These are phyloP conservation scores for Pseudomyrmex sp. DNA, from an alignment of 1,140 invertebrate genomes.

Conservation along the genomic window DNA sequence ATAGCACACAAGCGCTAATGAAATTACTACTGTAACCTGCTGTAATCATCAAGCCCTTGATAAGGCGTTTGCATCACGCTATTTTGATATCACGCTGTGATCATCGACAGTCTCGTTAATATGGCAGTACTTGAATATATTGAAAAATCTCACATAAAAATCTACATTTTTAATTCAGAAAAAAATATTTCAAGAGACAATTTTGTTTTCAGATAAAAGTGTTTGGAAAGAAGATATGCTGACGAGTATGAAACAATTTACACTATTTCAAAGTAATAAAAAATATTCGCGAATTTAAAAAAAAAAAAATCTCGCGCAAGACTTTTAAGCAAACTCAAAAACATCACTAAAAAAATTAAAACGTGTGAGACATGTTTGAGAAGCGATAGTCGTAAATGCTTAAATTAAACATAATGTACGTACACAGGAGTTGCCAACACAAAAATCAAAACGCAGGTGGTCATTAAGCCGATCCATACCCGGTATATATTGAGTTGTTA, in stretches of 20 bases:
- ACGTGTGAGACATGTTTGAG: conserved; percentile 17
- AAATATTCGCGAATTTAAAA: too few species aligned
- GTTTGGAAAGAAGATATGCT: too few species aligned
- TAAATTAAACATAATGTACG: conserved; percentile 64
- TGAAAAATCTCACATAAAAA: not conserved
- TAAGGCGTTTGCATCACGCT: conserved; percentile 51
- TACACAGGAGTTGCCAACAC: conserved; percentile 52
- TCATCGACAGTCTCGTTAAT: conserved; percentile 32
- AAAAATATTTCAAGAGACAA: not conserved
- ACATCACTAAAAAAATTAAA: not conserved
- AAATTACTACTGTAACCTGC: conserved; percentile 40
- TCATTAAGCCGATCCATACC: conserved; percentile 77
- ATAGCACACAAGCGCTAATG: conserved; percentile 39
- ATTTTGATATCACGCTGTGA: conserved; percentile 12
- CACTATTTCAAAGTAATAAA: too few species aligned
- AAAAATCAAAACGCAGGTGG: conserved; percentile 71
- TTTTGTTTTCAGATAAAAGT: conserved; percentile 4
- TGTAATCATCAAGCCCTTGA: conserved; percentile 29
- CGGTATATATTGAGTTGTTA: conserved; percentile 77
- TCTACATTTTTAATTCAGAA: not conserved
- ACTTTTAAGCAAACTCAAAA: not conserved
- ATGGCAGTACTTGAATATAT: not conserved
- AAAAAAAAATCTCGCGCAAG: too few species aligned
- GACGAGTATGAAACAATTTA: not conserved
- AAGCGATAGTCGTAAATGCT: conserved; percentile 53